Conservation (phyloP, 2,888 invertebrate species). For the Mythimna pallens region DNA sequence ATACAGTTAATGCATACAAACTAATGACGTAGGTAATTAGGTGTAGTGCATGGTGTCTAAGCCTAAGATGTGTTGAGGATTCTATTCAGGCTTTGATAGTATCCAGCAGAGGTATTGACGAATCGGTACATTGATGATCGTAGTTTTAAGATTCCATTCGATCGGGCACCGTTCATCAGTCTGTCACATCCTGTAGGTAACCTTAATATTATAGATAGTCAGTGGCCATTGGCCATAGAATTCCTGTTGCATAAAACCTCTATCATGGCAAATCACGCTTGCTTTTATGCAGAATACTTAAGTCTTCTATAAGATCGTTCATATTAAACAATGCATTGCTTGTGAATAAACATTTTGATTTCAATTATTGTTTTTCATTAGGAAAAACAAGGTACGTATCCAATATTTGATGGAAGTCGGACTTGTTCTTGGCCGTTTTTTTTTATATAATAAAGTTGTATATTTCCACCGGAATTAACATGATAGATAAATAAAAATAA, state of each 20-base stretch:
- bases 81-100: constrained; percentile 2
- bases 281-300: too few species aligned
- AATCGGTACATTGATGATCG: not conserved
- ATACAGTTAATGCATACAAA: constrained; percentile 37
- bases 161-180: not conserved
- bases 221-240: not conserved
- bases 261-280: too few species aligned
- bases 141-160: not conserved
- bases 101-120: not conserved
- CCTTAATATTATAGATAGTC: too few species aligned
- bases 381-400: too few species aligned
- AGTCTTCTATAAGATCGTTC: too few species aligned
- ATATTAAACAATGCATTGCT: too few species aligned
- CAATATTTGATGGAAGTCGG: not conserved
- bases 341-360: too few species aligned
- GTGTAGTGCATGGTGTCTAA: not conserved
- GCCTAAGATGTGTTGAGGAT: not conserved
- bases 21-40: constrained; percentile 45
- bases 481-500: too few species aligned
- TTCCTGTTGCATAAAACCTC: not conserved
- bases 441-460: not conserved
- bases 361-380: too few species aligned
- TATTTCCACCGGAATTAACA: not conserved
- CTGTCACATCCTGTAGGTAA: not conserved
- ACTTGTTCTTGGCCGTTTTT: not conserved